Evolutionary conservation across 2,113 vertebrate genomes (phyloP).

Genomic region (Ammospiza nelsoni): DNA sequence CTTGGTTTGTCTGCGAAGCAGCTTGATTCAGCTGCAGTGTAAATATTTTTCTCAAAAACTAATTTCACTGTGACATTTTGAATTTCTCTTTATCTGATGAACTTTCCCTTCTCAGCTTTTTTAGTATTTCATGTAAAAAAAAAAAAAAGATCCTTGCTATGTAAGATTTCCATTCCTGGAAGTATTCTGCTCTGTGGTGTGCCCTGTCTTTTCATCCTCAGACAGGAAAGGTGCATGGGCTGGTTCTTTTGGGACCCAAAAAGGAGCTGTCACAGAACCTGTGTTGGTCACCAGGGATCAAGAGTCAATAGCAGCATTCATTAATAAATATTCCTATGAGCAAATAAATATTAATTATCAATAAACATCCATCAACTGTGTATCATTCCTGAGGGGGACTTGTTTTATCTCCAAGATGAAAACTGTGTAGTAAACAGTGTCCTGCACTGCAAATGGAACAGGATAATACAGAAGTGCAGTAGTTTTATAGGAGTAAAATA

Average conservation of each 20-base stretch:
- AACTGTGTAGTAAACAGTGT: neutral
- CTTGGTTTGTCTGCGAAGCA: neutral
- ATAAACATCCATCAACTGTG: neutral
- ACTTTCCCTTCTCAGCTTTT: slow-evolving; percentile 1
- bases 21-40: slow-evolving; percentile 1
- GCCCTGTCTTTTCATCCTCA: neutral
- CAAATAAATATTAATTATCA: neutral
- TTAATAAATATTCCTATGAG: neutral
- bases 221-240: neutral
- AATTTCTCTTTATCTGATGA: slow-evolving; percentile 3
- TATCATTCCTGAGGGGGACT: neutral
- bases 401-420: neutral
- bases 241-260: neutral
- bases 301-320: neutral
- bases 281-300: fast-evolving
- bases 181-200: neutral
- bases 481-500: neutral
- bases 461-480: neutral
- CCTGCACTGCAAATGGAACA: neutral
- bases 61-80: neutral
- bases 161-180: neutral
- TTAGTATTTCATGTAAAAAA: neutral
- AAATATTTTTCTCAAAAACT: slow-evolving; percentile 45
- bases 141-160: neutral
- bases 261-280: neutral